phyloP scores from a whole-genome alignment of 53 echinoderm and acorn worm genomes.

The Luidia sarsii region DNA sequence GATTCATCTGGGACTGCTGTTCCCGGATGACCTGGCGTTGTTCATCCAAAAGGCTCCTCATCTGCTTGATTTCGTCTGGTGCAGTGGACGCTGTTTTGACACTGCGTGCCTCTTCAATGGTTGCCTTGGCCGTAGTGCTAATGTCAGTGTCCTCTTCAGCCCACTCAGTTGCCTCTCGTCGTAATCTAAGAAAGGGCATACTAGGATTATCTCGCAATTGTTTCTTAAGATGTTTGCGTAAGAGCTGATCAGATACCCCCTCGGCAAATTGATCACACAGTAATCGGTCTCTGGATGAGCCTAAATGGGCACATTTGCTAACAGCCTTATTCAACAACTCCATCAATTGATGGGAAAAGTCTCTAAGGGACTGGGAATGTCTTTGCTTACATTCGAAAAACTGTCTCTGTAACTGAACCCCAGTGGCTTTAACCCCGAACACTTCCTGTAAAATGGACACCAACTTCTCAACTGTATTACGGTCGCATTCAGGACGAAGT shows the following conservation, averaged over 20 bases:
- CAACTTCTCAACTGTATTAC: constrained; percentile 5
- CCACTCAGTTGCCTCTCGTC: constrained; percentile 19
- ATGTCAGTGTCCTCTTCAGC: constrained; percentile 13
- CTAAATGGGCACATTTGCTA: neutral
- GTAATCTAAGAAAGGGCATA: neutral
- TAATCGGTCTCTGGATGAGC: neutral
- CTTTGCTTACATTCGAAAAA: constrained; percentile 16
- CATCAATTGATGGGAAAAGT: constrained; percentile 24
- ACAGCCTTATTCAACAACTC: neutral
- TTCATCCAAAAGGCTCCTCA: neutral
- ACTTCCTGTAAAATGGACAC: constrained; percentile 1
- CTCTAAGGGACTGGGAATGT: neutral
- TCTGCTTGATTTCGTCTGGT: neutral
- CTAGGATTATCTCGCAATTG: constrained; percentile 13
- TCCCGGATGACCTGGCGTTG: constrained; percentile 12
- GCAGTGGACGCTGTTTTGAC: neutral
- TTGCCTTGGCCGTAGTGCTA: neutral
- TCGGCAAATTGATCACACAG: constrained; percentile 30
- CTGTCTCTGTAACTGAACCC: constrained; percentile 9
- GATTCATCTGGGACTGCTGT: constrained; percentile 2
- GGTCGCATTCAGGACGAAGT: neutral
- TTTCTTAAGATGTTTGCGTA: constrained; percentile 19
- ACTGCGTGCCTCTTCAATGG: constrained; percentile 1
- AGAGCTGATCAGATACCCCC: constrained; percentile 5
- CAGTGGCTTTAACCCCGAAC: constrained; percentile 12